Base-by-base conservation (phyloP, 2,888 invertebrate species). In the Patella pellucida region DNA sequence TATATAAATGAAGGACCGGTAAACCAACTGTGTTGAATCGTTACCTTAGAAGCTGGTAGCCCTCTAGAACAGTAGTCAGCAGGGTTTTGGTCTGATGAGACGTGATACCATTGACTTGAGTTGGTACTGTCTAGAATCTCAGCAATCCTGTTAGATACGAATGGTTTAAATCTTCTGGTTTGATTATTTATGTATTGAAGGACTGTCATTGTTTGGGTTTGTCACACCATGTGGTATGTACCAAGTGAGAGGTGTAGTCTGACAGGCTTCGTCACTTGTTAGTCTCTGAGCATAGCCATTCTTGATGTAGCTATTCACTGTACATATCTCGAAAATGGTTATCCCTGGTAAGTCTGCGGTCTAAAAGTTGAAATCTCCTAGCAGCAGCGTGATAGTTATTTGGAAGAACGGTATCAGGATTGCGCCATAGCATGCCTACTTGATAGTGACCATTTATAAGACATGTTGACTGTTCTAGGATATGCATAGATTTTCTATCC, bases 141-240 rank as follows among this genome's bases (percentile, higher is more conserved):
- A n/a, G n/a, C n/a, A n/a, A n/a, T n/a, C n/a, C n/a, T n/a, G n/a
- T n/a, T n/a, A n/a, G n/a, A n/a, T n/a, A n/a, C n/a, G n/a, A n/a
- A n/a, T n/a, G n/a, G n/a, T n/a, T n/a, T n/a, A n/a, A n/a, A n/a
- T n/a, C n/a, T n/a, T n/a, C n/a, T n/a, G n/a, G n/a, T n/a, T n/a
- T n/a, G n/a, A n/a, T n/a, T n/a, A n/a, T n/a, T n/a, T n/a, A n/a
- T n/a, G n/a, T n/a, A n/a, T n/a, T n/a, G n/a, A n/a, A n/a, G n/a
- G n/a, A n/a, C n/a, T n/a, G n/a, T n/a, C n/a, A n/a, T 54, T 54
- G n/a, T 54, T 54, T 14, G 54, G 5, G 27, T 52, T 71, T 19
- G 54, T 71, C 14, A 71, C 71, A 3, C 54, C 71, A 71, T 71
- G 71, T 12, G 71, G 71, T 11, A 71, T 19, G 71, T 71, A 71